phyloP scores from a whole-genome alignment of 2,797 vertebrate genomes.

The Bovichtus diacanthus region DNA sequence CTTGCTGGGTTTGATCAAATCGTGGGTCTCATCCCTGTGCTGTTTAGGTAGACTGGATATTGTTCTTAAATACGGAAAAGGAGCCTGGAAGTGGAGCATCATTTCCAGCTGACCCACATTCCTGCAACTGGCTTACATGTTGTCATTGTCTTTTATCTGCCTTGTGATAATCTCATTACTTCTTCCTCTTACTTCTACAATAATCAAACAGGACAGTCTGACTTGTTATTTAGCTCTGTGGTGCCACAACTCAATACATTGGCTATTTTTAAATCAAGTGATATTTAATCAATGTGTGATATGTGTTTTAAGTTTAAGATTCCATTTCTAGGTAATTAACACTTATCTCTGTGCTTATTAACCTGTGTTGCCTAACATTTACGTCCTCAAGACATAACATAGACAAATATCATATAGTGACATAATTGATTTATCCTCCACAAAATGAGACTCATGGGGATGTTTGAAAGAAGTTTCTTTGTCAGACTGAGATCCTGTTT shows the following conservation, averaged over 20 bases:
- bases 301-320: not conserved
- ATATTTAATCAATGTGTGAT: not conserved
- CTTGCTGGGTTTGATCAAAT: not conserved
- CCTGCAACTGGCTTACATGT: not conserved
- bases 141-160: not conserved
- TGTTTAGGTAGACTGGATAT: not conserved
- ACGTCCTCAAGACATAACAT: not conserved
- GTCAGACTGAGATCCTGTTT: not conserved
- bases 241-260: not conserved
- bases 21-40: not conserved
- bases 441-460: not conserved
- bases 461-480: not conserved
- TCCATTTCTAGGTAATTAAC: not conserved
- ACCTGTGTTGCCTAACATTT: not conserved
- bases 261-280: not conserved
- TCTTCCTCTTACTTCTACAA: not conserved
- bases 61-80: not conserved
- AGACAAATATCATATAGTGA: not conserved
- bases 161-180: not conserved
- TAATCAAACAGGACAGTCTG: not conserved
- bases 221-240: not conserved
- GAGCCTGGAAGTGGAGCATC: not conserved
- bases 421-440: not conserved
- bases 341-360: not conserved
- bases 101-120: not conserved